These are phyloP conservation scores for Lepus timidus DNA, from an alignment of 2,113 vertebrate genomes.

Conservation along the genomic window DNA sequence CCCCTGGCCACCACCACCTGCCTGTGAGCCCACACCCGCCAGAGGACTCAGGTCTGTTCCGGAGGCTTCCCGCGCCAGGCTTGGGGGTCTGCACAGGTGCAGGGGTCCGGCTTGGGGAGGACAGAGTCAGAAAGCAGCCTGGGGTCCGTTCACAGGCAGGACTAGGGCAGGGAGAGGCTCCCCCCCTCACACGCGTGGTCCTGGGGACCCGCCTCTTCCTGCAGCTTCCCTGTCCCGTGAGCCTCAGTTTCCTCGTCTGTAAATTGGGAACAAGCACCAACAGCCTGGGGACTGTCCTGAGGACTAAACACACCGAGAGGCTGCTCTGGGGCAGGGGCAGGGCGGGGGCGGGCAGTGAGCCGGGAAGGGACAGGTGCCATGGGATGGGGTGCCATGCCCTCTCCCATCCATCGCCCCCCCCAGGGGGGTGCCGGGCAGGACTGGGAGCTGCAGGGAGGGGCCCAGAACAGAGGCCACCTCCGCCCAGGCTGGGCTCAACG, in stretches of 20 bases:
- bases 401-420: not conserved
- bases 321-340: too few species aligned
- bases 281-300: not conserved
- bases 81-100: not conserved
- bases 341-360: too few species aligned
- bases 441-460: not conserved
- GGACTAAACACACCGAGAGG: not conserved
- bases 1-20: rapidly evolving
- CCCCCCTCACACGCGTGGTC: not conserved
- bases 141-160: not conserved
- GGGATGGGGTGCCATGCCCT: not conserved
- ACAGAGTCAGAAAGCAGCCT: not conserved
- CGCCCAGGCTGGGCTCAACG: not conserved
- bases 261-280: not conserved
- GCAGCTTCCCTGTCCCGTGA: not conserved
- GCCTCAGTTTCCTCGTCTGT: not conserved
- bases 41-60: constrained; percentile 15
- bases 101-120: not conserved
- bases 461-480: not conserved
- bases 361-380: not conserved
- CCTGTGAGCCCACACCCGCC: not conserved
- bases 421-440: not conserved
- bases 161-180: not conserved
- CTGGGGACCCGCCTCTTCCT: not conserved
- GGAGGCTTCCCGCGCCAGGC: not conserved